These are phyloP conservation scores for Cephalotes varians DNA, from an alignment of 2,888 invertebrate genomes.

Conservation along the genomic window DNA sequence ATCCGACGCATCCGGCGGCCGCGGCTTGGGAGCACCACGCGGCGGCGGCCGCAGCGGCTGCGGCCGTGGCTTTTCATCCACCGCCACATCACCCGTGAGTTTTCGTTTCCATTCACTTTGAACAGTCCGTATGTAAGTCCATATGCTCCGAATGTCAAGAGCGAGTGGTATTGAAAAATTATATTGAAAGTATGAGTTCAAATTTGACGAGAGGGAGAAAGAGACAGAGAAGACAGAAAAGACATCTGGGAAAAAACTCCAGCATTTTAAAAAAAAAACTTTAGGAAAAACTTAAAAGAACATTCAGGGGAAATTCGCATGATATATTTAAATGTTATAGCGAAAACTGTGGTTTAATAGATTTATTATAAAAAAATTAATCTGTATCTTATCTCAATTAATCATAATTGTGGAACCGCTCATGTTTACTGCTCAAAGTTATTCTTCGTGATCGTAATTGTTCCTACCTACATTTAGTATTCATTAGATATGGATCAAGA, in stretches of 20 bases:
- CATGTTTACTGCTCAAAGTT: not conserved
- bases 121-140: not conserved
- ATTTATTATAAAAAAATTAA: not conserved
- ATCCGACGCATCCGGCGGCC: slow-evolving; percentile 87
- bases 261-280: not conserved
- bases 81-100: slow-evolving; percentile 84
- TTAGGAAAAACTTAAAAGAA: not conserved
- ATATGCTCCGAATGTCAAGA: not conserved
- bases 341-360: not conserved
- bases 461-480: slow-evolving; percentile 15
- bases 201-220: too few relatives aligned
- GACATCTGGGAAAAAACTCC: too few relatives aligned
- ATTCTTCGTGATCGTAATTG: not conserved
- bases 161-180: not conserved
- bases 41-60: slow-evolving; percentile 88
- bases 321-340: not conserved
- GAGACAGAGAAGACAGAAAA: too few relatives aligned
- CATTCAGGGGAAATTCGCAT: not conserved
- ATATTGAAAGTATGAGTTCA: not conserved
- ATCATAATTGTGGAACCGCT: too few relatives aligned
- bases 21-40: slow-evolving; percentile 87
- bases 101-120: not conserved
- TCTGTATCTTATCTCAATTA: not conserved
- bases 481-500: slow-evolving; percentile 29
- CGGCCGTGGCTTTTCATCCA: slow-evolving; percentile 87